These are phyloP conservation scores for Hoplias malabaricus DNA, from an alignment of 2,113 vertebrate species.

Conservation along the genomic window DNA sequence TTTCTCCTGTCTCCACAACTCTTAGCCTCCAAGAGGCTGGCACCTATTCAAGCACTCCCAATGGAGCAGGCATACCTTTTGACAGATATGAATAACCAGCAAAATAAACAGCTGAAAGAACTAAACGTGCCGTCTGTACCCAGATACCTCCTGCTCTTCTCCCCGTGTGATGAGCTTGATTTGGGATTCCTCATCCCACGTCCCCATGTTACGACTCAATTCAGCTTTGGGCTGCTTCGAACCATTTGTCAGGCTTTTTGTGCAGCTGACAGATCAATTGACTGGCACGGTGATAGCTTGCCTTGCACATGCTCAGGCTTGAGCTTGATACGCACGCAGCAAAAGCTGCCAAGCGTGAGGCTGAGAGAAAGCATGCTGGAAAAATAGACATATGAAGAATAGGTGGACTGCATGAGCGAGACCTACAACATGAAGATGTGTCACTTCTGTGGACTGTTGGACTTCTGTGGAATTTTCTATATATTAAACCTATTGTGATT, in stretches of 20 bases:
- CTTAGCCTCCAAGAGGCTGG: conserved; percentile 34
- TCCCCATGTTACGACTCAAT: conserved; percentile 51
- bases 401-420: conserved; percentile 36
- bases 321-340: conserved; percentile 56
- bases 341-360: conserved; percentile 49
- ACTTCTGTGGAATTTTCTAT: too few species aligned
- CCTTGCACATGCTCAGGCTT: conserved; percentile 65
- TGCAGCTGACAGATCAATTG: conserved; percentile 59
- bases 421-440: background rate
- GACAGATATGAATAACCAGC: conserved; percentile 59
- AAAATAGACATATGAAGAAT: conserved; percentile 63
- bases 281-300: conserved; percentile 58
- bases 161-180: conserved; percentile 1
- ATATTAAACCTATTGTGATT: too few species aligned
- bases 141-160: conserved; percentile 48
- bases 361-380: conserved; percentile 58
- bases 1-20: conserved; percentile 12
- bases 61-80: conserved; percentile 45
- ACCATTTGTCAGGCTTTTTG: conserved; percentile 54
- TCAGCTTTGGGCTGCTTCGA: conserved; percentile 50
- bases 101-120: conserved; percentile 49
- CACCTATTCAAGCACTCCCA: conserved; percentile 53
- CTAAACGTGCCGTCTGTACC: conserved; percentile 46
- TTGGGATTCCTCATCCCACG: background rate
- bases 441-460: too few species aligned